Evolutionary conservation across 2,113 vertebrate species (phyloP), one percentile per base, ranked within the genome.

Genomic region (Lutjanus erythropterus): DNA sequence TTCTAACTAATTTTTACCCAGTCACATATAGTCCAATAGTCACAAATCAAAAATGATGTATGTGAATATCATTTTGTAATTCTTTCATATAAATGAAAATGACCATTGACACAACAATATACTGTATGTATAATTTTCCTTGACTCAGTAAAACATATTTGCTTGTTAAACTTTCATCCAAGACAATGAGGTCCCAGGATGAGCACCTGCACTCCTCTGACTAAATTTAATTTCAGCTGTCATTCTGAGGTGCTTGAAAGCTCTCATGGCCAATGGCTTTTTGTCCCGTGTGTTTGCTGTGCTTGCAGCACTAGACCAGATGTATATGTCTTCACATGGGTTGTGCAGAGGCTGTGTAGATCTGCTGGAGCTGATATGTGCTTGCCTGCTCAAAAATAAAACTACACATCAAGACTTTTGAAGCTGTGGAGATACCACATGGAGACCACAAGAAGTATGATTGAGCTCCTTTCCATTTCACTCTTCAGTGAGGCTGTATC

Each of bases 351-450:
- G 16, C 52, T 58, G 49, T 71, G 50, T 50, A 62, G 25, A 42
- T 42, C 41, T 27, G 16, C 44, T 65, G 58, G 41, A 70, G 42
- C 11, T 33, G 49, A 29, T n/a, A n/a, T 41, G 7, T 46, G 39
- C 60, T n/a, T n/a, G 50, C n/a, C 1, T 67, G 44, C 16, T 50
- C 16, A 27, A 61, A 62, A 67, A 52, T 60, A 52, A 35, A 65
- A 35, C 46, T 62, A 64, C 49, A 64, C 4, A 31, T 46, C 15
- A 31, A 80, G n/a, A 29, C 29, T 35, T 37, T 0, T 46, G 29
- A 9, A 25, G 42, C 50, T 61, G 56, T 55, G 50, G 19, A 33
- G 41, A 78, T 53, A 33, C 67, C 68, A 68, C 60, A 65, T 5
- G 19, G 33, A 75, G 25, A 71, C 37, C 62, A 25, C 46, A 68